A percentile compares a stretch with the other conserved stretches of the same genome.
phyloP scores from a whole-genome alignment of 2,797 vertebrate species.

The Thamnophis elegans region DNA sequence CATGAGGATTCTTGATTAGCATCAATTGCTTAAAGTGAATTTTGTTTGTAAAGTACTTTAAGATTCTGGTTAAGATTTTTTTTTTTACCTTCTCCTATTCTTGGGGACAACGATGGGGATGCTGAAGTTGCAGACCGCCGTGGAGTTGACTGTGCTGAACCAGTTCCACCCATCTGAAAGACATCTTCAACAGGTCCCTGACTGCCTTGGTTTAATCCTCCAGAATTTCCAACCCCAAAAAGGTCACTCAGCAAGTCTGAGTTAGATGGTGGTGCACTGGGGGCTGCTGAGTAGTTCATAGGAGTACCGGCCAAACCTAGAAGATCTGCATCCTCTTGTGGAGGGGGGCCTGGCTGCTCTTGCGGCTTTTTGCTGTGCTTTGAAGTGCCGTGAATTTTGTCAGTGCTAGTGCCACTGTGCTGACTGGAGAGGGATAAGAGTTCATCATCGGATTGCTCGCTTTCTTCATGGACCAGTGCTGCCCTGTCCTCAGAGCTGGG shows the following conservation, averaged over 20 bases:
- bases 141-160: conserved; percentile 89
- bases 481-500: conserved; percentile 81
- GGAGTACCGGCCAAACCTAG: conserved; percentile 85
- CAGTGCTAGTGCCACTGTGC: conserved; percentile 81
- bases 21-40: neutral
- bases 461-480: conserved; percentile 87
- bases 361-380: conserved; percentile 75
- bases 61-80: neutral
- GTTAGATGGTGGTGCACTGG: conserved; percentile 76
- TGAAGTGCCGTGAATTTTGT: conserved; percentile 72
- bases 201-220: conserved; percentile 56
- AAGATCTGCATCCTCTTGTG: conserved; percentile 86
- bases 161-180: conserved; percentile 74
- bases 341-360: conserved; percentile 64
- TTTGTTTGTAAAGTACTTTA: neutral
- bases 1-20: neutral
- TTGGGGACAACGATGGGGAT: conserved; percentile 85
- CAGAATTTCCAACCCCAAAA: conserved; percentile 77
- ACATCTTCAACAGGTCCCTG: conserved; percentile 72
- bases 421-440: conserved; percentile 96
- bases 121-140: conserved; percentile 80
- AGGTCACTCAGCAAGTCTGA: conserved; percentile 92
- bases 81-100: conserved; percentile 77
- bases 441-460: conserved; percentile 95
- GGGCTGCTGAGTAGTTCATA: conserved; percentile 68